A percentile compares a stretch with the other conserved stretches of the same genome.
Evolutionary conservation across 1,140 invertebrate genomes (phyloP).

Genomic region (Fopius arisanus): DNA sequence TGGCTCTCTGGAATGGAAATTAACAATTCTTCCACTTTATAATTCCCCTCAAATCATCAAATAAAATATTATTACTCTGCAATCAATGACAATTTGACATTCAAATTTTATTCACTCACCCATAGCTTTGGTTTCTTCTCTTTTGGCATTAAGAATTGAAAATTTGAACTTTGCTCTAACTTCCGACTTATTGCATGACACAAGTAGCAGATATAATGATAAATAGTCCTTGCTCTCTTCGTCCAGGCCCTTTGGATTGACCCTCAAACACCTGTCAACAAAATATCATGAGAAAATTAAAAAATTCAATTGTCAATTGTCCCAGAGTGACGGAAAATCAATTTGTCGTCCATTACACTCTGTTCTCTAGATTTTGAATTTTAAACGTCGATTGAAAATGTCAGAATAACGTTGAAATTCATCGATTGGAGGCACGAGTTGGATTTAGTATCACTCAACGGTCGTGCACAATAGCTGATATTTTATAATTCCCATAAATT

Average conservation of each 20-base stretch:
- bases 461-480: not conserved
- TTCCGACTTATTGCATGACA: slow-evolving; percentile 99
- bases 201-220: slow-evolving; percentile 96
- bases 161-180: slow-evolving; percentile 99
- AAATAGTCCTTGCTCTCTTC: slow-evolving; percentile 99
- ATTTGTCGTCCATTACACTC: not conserved
- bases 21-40: not conserved
- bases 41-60: not conserved
- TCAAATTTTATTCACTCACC: slow-evolving; percentile 66
- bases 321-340: not conserved
- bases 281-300: slow-evolving; percentile 32
- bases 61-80: not conserved
- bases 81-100: not conserved
- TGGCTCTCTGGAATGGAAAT: slow-evolving; percentile 74
- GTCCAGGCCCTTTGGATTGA: slow-evolving; percentile 99
- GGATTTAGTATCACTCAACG: not conserved
- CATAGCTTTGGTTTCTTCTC: slow-evolving; percentile 99
- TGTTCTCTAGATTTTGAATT: not conserved
- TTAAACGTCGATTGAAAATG: not conserved
- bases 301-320: not conserved
- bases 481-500: not conserved
- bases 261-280: slow-evolving; percentile 88
- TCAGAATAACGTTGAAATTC: not conserved
- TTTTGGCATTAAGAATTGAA: slow-evolving; percentile 99
- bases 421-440: not conserved